Evolutionary conservation across 92 coral and sea anemone genomes (phyloP).

Genomic region (Desmophyllum pertusum): DNA sequence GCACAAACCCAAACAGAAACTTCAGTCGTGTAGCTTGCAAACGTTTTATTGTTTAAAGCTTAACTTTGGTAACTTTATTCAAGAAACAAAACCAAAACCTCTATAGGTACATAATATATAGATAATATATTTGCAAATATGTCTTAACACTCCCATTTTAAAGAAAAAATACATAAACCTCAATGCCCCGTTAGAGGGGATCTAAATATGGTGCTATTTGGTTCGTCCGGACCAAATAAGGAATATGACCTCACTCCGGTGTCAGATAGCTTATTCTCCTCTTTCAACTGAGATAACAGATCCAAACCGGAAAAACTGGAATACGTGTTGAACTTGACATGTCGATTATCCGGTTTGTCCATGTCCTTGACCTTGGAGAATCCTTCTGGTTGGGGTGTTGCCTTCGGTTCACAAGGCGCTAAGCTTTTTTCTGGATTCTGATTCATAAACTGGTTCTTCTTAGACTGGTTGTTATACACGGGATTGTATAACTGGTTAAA

Average conservation of each 20-base stretch:
- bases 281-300: constrained; percentile 74
- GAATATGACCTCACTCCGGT: constrained; percentile 82
- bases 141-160: constrained; percentile 34
- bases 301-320: constrained; percentile 95
- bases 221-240: constrained; percentile 93
- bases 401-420: constrained; percentile 35
- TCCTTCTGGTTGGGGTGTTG: constrained; percentile 47
- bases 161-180: constrained; percentile 13
- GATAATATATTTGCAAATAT: constrained; percentile 35
- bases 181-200: constrained; percentile 82
- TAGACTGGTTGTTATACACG: constrained; percentile 70
- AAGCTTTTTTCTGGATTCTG: constrained; percentile 60
- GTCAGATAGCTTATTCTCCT: constrained; percentile 63
- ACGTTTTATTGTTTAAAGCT: constrained; percentile 14
- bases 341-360: constrained; percentile 97
- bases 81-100: constrained; percentile 43
- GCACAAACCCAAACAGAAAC: neutral
- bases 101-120: constrained; percentile 46
- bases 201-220: constrained; percentile 89
- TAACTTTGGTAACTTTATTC: constrained; percentile 27
- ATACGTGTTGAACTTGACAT: constrained; percentile 65
- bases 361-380: constrained; percentile 77
- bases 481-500: constrained; percentile 96
- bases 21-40: neutral
- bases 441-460: constrained; percentile 94